A percentile compares a stretch with the other conserved stretches of the same genome.
Conservation (phyloP, 2,113 vertebrate species). For the Argyrosomus japonicus region DNA sequence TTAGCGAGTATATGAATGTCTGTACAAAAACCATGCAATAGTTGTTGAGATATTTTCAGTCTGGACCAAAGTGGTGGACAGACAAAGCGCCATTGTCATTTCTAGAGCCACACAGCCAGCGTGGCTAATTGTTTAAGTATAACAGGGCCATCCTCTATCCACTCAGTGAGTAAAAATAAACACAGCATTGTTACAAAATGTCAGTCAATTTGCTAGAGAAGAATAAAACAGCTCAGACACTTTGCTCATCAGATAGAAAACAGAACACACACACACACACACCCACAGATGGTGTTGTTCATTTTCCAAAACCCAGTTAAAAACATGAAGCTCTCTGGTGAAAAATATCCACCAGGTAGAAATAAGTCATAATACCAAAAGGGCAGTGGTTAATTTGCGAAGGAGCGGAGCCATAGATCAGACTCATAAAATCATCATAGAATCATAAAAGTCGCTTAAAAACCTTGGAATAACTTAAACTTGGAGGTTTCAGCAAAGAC, state of each 20-base stretch:
- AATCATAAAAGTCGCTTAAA: conserved; percentile 29
- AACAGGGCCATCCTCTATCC: no score
- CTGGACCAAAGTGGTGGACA: no score
- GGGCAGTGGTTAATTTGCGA: neutral
- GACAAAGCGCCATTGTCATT: no score
- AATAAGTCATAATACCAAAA: neutral
- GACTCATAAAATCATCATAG: conserved; percentile 30
- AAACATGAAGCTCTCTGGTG: neutral
- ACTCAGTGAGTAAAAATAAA: no score
- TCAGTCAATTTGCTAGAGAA: no score
- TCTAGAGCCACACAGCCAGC: no score
- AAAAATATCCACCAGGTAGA: neutral
- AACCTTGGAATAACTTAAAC: conserved; percentile 19
- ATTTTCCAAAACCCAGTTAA: neutral
- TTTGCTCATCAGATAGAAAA: neutral
- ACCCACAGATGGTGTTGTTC: neutral
- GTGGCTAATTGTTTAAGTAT: no score
- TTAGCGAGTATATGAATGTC: no score
- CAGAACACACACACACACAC: neutral
- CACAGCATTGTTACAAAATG: no score
- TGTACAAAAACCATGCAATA: no score
- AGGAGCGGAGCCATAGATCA: neutral
- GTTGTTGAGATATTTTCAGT: no score
- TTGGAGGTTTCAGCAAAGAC: conserved; percentile 32
- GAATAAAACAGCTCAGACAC: neutral